Conservation (phyloP, 2,888 invertebrate genomes). For the Orgyia antiqua region DNA sequence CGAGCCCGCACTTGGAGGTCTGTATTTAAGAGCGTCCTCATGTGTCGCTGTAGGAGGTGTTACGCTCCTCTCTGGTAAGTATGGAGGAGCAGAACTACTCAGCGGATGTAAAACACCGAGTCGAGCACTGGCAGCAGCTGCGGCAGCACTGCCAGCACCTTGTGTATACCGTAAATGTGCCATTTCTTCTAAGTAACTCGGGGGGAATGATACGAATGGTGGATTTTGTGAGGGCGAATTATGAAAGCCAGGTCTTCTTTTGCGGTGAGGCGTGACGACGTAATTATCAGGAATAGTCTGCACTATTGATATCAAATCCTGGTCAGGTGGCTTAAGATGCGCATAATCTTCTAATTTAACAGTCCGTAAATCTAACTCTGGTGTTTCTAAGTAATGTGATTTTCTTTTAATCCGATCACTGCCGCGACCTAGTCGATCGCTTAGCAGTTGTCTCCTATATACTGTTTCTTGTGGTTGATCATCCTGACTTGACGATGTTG, state of each 20-base stretch:
- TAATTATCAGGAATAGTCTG: conserved; percentile 88
- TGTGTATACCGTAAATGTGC: conserved; percentile 80
- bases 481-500: conserved; percentile 73
- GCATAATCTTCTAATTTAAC: conserved; percentile 83
- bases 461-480: conserved; percentile 73
- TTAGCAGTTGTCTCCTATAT: conserved; percentile 79
- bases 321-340: conserved; percentile 82
- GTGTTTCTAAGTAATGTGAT: conserved; percentile 81
- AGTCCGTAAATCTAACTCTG: conserved; percentile 82
- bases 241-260: conserved; percentile 91
- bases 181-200: conserved; percentile 85
- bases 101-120: conserved; percentile 78
- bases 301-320: conserved; percentile 82
- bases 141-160: conserved; percentile 78
- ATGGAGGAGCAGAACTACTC: conserved; percentile 87
- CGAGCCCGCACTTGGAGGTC: conserved; percentile 85
- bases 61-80: conserved; percentile 79
- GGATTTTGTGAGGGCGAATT: conserved; percentile 93
- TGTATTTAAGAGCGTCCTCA: conserved; percentile 77
- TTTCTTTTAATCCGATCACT: conserved; percentile 81
- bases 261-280: conserved; percentile 91
- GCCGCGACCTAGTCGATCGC: conserved; percentile 79
- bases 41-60: conserved; percentile 80
- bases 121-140: conserved; percentile 73
- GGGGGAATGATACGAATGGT: conserved; percentile 90